Base-by-base conservation (phyloP, 2,113 vertebrate genomes). In the Maccullochella peelii region DNA sequence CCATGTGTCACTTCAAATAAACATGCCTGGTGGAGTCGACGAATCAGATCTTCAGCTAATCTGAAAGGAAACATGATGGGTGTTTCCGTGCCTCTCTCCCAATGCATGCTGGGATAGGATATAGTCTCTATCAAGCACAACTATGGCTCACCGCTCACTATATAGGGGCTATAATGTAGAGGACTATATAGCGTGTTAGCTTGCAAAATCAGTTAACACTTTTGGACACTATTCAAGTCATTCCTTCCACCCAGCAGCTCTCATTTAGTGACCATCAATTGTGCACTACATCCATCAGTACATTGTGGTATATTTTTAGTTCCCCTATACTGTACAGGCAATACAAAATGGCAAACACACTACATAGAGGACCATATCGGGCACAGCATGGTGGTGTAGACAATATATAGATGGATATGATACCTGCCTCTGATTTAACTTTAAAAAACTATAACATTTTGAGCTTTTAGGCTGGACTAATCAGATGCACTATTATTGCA, bases 271-370 rank as follows among this genome's bases (percentile, higher is more conserved):
- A 23, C 38, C 25, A 30, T 49, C 27, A 25, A 11, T 8, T 57
- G 33, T 27, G 21, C 33, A 42, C 61, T 8, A 68, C 30, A 67
- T 25, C 15, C 4, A 1, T 52, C 72, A 61, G 16, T n/a, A 6
- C 38, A 79, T 59, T 69, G 66, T 27, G 52, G n/a, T 61, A 33
- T 36, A 63, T 54, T 76, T 76, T 68, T 68, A 47, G 73, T 55
- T 57, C 38, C 33, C 36, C 25, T 38, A n/a, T 14, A 44, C 42
- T 14, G 42, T 20, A 83, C 6, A 11, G 44, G 58, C 44, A 71
- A 44, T 8, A 33, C 40, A 50, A 40, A 30, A 27, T 10, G 15
- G 8, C 4, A 0, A 50, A 36, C 38, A 50, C 55, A 40, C 57
- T 10, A 59, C 6, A 58, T 10, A 33, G 63, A 16, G 42, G 30